phyloP scores from a whole-genome alignment of 2,797 vertebrate species.

The Pangasius macronema region DNA sequence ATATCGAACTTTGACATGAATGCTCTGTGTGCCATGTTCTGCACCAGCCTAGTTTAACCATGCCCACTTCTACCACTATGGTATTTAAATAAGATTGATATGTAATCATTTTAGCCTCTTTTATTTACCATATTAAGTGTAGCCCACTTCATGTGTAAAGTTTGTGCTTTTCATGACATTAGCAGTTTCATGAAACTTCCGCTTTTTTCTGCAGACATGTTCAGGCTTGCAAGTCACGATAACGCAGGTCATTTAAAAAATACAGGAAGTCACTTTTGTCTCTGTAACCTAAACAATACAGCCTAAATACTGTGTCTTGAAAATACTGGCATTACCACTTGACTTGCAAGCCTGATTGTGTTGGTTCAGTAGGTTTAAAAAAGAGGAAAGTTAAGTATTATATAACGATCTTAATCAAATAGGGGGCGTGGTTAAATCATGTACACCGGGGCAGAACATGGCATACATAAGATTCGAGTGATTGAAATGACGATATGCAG shows the following conservation, averaged over 20 bases:
- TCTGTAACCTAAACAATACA: background rate
- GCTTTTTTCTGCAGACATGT: background rate
- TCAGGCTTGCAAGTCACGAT: background rate
- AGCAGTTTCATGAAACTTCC: background rate
- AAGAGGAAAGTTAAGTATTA: background rate
- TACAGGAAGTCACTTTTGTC: background rate
- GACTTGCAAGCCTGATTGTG: background rate
- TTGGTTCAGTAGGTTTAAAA: background rate
- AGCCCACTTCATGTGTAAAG: background rate
- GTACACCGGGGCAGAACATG: background rate
- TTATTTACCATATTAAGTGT: background rate
- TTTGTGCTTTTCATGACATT: background rate
- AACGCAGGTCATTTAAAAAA: background rate
- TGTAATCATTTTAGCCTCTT: background rate
- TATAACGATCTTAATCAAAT: background rate
- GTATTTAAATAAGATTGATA: background rate
- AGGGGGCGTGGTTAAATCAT: background rate
- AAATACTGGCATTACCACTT: background rate
- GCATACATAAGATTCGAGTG: background rate
- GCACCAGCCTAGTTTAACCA: background rate
- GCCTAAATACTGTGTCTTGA: background rate
- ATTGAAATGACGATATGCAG: background rate
- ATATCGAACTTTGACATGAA: background rate
- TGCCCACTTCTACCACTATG: background rate
- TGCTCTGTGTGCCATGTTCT: background rate